Evolutionary conservation across 2,113 vertebrate genomes (phyloP).

Genomic region (Capreolus pygargus): DNA sequence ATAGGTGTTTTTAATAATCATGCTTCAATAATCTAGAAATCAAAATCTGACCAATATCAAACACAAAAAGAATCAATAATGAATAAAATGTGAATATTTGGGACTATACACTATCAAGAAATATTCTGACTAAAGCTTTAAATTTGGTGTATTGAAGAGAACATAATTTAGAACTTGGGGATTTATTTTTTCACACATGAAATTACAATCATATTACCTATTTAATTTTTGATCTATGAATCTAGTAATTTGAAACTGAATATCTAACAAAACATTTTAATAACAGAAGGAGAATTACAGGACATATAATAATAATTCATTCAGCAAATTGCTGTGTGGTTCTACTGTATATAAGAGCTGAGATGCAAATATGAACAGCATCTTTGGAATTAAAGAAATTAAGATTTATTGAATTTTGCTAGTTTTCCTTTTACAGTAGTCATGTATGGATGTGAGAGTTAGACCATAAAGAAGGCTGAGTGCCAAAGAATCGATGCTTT

Average conservation of each 20-base stretch:
- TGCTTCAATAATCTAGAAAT: background rate
- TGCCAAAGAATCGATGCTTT: background rate
- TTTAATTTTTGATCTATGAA: slow-evolving; percentile 15
- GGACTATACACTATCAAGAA: background rate
- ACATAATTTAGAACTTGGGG: background rate
- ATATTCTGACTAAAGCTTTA: background rate
- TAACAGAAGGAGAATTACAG: background rate
- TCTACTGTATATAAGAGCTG: background rate
- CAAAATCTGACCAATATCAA: background rate
- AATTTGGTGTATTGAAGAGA: background rate
- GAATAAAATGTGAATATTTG: background rate
- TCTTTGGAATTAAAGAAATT: background rate
- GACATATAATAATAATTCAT: background rate
- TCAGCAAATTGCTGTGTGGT: background rate
- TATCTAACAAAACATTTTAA: background rate
- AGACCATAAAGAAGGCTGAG: background rate
- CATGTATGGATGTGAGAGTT: background rate
- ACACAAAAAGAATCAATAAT: background rate
- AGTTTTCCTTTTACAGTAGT: background rate
- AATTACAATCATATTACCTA: background rate
- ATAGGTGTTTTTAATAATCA: background rate
- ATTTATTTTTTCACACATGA: background rate
- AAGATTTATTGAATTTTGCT: background rate
- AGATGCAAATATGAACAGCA: background rate
- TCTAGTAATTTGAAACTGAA: background rate